phyloP scores from a whole-genome alignment of 2,113 vertebrate species.

The Lampris incognitus region DNA sequence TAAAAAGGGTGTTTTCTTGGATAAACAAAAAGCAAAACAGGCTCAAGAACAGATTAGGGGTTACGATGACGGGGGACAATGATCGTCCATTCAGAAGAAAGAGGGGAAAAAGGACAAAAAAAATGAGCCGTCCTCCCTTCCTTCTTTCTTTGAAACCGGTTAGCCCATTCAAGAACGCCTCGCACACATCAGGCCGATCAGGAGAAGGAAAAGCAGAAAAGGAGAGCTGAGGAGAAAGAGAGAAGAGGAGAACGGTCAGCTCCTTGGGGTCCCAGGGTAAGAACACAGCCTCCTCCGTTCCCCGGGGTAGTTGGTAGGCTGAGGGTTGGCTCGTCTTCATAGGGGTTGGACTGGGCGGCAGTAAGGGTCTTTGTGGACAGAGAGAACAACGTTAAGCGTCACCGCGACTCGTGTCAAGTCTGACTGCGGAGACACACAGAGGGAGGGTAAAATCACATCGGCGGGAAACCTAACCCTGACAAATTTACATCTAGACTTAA shows the following conservation, averaged over 20 bases:
- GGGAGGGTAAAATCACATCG: too few relatives aligned
- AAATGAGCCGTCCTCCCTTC: slow-evolving; percentile 68
- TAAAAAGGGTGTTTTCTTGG: slow-evolving; percentile 32
- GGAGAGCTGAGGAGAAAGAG: slow-evolving; percentile 38
- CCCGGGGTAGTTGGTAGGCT: slow-evolving; percentile 55
- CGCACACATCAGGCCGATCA: slow-evolving; percentile 19
- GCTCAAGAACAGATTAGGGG: not conserved
- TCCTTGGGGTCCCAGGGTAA: slow-evolving; percentile 32
- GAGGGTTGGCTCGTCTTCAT: slow-evolving; percentile 73
- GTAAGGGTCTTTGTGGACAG: slow-evolving; percentile 56
- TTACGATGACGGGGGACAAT: not conserved
- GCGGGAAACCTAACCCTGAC: too few relatives aligned
- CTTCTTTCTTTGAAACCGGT: slow-evolving; percentile 48
- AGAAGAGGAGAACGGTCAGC: not conserved
- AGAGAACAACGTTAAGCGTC: not conserved
- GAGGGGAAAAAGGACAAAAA: slow-evolving; percentile 16
- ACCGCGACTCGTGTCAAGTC: too few relatives aligned
- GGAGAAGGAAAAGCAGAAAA: slow-evolving; percentile 29
- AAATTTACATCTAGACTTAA: too few relatives aligned
- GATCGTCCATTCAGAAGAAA: not conserved
- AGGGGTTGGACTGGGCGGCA: slow-evolving; percentile 69
- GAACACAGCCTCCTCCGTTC: slow-evolving; percentile 53
- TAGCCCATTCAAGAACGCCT: slow-evolving; percentile 73
- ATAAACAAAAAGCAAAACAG: slow-evolving; percentile 12
- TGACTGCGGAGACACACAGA: too few relatives aligned